Base-by-base conservation (phyloP, 2,888 invertebrate species). In the Notodonta dromedarius region DNA sequence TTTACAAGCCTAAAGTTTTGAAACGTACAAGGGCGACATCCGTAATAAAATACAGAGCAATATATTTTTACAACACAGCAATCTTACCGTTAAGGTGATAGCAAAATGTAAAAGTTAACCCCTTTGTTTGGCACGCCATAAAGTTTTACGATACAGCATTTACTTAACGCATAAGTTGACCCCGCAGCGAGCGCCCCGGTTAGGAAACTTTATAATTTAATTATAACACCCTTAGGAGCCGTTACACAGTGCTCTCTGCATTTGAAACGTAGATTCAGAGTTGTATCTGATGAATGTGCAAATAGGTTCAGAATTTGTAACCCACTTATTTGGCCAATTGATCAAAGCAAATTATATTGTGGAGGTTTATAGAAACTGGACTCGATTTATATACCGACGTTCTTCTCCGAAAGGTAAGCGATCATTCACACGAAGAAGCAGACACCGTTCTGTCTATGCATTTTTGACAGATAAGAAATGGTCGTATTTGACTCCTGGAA, bases 141-240 rank as follows among this genome's bases (percentile, higher is more conserved):
- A 93, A 93, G 84, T 92, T 93, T 93, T 92, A 93, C 84, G 90
- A 90, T 84, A 87, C 79, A 79, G 83, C 90, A 87, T 91, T 92
- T 90, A 88, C 87, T 90, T 88, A 85, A 85, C 85, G 87, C 78
- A 76, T 82, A 83, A 89, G 88, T 90, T 92, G 92, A 92, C 92
- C 93, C 93, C 87, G 84, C 80, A 68, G 65, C 70, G 67, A 75
- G 74, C 74, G 69, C 75, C 74, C 78, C 71, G 80, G 78, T 77
- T 80, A 82, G 83, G 80, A 89, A 92, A 92, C 84, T 93, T 91
- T 93, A 91, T 93, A 93, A 93, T 93, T 93, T 92, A 93, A 93
- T 93, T 93, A 93, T 83, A 86, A 87, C 90, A 78, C 93, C 91
- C 93, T 74, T 68, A 84, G 88, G 92, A 85, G 80, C 70, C 83